phyloP scores from a whole-genome alignment of 2,888 invertebrate genomes.

The Agriopis aurantiaria region DNA sequence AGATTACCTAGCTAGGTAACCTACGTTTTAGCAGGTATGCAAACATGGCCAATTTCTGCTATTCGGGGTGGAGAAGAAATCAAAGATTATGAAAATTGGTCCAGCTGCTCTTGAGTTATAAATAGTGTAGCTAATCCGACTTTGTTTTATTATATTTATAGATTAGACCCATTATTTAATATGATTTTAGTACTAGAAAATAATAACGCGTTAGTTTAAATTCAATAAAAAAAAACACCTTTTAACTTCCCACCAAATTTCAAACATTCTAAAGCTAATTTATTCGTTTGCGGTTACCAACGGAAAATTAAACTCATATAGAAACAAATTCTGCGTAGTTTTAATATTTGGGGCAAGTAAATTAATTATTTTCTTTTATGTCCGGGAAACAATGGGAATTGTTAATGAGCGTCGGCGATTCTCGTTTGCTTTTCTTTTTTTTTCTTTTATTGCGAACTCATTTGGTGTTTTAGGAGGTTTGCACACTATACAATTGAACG shows the following conservation, averaged over 20 bases:
- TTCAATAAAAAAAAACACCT: too few relatives aligned
- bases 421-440: slow-evolving; percentile 59
- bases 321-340: slow-evolving; percentile 42
- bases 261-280: slow-evolving; percentile 11
- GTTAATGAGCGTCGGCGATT: slow-evolving; percentile 70
- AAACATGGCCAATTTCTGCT: too few relatives aligned
- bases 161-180: too few relatives aligned
- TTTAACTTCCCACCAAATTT: neutral
- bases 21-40: too few relatives aligned
- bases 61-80: too few relatives aligned
- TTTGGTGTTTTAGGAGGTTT: slow-evolving; percentile 54
- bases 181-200: too few relatives aligned
- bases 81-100: too few relatives aligned
- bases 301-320: slow-evolving; percentile 31
- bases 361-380: slow-evolving; percentile 76
- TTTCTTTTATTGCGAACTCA: slow-evolving; percentile 58
- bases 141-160: too few relatives aligned
- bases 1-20: too few relatives aligned
- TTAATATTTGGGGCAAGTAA: slow-evolving; percentile 63
- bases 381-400: slow-evolving; percentile 73
- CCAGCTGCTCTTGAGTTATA: too few relatives aligned
- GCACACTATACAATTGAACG: slow-evolving; percentile 10
- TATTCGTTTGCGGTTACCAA: slow-evolving; percentile 15
- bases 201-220: too few relatives aligned
- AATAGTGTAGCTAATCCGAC: too few relatives aligned